Evolutionary conservation across 2,797 vertebrate species (phyloP), one percentile per base, ranked within the genome.

Genomic region (Melanotaenia trifasciata): DNA sequence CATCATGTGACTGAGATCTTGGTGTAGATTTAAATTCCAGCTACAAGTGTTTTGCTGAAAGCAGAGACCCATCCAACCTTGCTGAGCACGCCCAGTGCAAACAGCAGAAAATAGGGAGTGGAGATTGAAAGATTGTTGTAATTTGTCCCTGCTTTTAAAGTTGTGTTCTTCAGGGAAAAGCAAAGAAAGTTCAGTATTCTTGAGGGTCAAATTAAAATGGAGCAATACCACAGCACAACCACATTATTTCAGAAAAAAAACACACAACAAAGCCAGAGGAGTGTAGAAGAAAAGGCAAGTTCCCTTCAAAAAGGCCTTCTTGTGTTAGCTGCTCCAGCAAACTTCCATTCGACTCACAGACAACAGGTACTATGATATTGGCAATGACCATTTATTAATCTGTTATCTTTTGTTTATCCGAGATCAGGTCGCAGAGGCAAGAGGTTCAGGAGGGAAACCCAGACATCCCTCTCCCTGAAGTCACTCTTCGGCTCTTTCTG

Each of bases 31-130:
- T 64, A 28, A 58, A 66, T 30, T 47, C 56, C 56, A 18, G 61
- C 68, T 72, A 59, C 54, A 70, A 65, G 56, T 71, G 78, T 75
- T 78, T 74, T 63, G 64, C 76, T 84, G 72, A 68, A 35, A n/a
- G 22, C 28, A 22, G 58, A 70, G 66, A 79, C 70, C 60, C 56
- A 0, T 58, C 33, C 18, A 13, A 53, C 45, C 58, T 45, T 68
- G 35, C 24, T 33, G 43, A 28, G 58, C 43, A 82, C 11, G 26
- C 51, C 53, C 66, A 76, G 59, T 69, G 67, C 67, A 83, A 84
- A 83, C 80, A 79, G 54, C 33, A 30, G 3, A 28, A 32, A 57
- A 56, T n/a, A 64, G 60, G 18, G 12, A 14, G 24, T 22, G 11
- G 5, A 45, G 38, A 56, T 18, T 1, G 22, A 33, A 50, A 11